These are phyloP conservation scores for Congeria kusceri DNA, from an alignment of 2,888 invertebrate genomes.

Conservation along the genomic window DNA sequence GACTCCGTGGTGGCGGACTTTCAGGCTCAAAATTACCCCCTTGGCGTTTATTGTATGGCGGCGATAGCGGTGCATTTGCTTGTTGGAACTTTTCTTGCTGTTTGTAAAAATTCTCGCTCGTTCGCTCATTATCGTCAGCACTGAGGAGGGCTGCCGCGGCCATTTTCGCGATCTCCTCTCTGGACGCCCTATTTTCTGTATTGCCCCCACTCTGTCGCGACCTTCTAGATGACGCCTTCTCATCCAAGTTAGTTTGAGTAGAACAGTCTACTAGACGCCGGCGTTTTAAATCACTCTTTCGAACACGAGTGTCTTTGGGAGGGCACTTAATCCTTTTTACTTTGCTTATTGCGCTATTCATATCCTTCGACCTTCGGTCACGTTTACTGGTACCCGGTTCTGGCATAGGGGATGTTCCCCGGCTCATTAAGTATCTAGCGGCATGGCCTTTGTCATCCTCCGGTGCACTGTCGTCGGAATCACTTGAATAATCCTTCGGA, in stretches of 20 bases:
- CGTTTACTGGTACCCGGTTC: constrained; percentile 74
- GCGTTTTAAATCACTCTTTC: constrained; percentile 59
- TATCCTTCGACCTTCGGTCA: constrained; percentile 66
- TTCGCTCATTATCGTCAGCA: constrained; percentile 50
- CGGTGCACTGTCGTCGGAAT: constrained; percentile 79
- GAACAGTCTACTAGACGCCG: constrained; percentile 73
- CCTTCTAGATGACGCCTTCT: constrained; percentile 59
- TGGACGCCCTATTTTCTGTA: constrained; percentile 59
- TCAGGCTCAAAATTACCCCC: constrained; percentile 44
- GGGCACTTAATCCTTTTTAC: constrained; percentile 75
- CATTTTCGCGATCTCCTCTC: constrained; percentile 65
- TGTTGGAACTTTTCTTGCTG: constrained; percentile 72
- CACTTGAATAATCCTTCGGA: constrained; percentile 66
- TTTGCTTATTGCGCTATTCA: constrained; percentile 70
- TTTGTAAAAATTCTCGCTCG: constrained; percentile 73
- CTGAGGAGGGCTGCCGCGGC: constrained; percentile 65
- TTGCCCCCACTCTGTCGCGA: constrained; percentile 52
- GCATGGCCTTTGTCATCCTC: constrained; percentile 77
- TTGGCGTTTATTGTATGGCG: constrained; percentile 46
- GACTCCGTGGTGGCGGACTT: constrained; percentile 26
- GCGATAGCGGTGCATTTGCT: constrained; percentile 49
- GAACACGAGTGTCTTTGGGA: constrained; percentile 61
- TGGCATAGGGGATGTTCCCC: constrained; percentile 82
- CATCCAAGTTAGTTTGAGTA: constrained; percentile 75
- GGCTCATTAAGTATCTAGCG: constrained; percentile 77